phyloP scores from a whole-genome alignment of 2,113 vertebrate genomes.

The Burhinus bistriatus region DNA sequence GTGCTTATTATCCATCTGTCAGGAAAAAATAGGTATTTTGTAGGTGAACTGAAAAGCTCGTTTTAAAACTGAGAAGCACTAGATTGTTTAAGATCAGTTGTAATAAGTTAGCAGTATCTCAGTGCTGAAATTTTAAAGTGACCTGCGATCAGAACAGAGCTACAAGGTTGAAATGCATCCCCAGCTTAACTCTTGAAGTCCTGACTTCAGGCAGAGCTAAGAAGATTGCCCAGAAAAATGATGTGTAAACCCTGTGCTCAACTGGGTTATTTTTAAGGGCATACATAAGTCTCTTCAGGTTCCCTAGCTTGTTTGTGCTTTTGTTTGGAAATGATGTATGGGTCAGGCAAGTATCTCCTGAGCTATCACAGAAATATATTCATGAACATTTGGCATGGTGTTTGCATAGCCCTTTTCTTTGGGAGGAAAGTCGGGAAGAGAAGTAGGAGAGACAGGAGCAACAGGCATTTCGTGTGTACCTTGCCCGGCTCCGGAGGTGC shows the following conservation, averaged over 20 bases:
- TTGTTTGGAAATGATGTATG: background rate
- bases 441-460: background rate
- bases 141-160: background rate
- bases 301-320: background rate
- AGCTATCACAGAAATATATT: background rate
- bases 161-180: background rate
- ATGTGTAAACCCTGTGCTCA: background rate
- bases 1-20: conserved; percentile 18
- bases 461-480: rapidly evolving
- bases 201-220: background rate
- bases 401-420: background rate
- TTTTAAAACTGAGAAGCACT: background rate
- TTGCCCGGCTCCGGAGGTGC: background rate
- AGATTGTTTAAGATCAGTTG: conserved; percentile 18
- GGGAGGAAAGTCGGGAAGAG: background rate
- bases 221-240: background rate
- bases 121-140: background rate
- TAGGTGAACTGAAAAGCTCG: background rate
- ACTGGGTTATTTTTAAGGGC: background rate
- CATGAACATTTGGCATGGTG: background rate
- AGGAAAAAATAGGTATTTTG: background rate
- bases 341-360: background rate
- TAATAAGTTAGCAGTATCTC: background rate
- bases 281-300: background rate
- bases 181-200: background rate